Evolutionary conservation across 1,140 invertebrate genomes (phyloP), one percentile per base, ranked within the genome.

Genomic region (Aethina tumida): DNA sequence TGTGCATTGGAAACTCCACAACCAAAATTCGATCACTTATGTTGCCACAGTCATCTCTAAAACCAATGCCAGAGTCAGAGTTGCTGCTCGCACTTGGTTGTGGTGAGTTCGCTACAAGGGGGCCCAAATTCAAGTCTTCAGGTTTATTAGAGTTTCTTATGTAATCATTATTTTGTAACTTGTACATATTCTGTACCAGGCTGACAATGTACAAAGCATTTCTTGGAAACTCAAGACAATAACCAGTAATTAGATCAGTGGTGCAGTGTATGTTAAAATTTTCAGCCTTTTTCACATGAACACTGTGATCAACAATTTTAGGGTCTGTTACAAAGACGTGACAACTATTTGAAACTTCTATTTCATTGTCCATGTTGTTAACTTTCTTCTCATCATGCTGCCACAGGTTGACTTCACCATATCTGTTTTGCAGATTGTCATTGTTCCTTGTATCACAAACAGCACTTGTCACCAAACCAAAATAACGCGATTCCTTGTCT

Each of bases 291-390:
- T 68, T 63, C 15, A 70, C 61, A 66, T 96, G 92, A 19, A 79
- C 74, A 21, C 70, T 69, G 59, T 94, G 83, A 59, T 93, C 84
- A 1, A 77, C 74, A 24, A 90, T 64, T 55, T 88, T 81, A 0
- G 85, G 77, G 55, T 96, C 88, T 9, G 94, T 83, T 43, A 87
- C 89, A 60, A 97, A 97, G 0, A 96, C 88, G 62, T 97, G 92
- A 58, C 92, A 96, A 22, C 90, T 93, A 56, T 87, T 88, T 8
- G 87, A 89, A 1, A 82, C 71, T 40, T 55, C 53, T 9, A 73
- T 64, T 24, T 70, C 68, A 14, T 64, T 53, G 16, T 61, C 53
- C 33, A 56, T 43, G 38, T 45, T 42, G 31, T 47, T 47, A 3
- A 26, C 25, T 27, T 50, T 49, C 26, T 49, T 45, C 14, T 46